Percentiles rank a stretch among this genome's conserved stretches.
Evolutionary conservation across 2,113 vertebrate species (phyloP).

Genomic region (Neodontobutis hainanensis): DNA sequence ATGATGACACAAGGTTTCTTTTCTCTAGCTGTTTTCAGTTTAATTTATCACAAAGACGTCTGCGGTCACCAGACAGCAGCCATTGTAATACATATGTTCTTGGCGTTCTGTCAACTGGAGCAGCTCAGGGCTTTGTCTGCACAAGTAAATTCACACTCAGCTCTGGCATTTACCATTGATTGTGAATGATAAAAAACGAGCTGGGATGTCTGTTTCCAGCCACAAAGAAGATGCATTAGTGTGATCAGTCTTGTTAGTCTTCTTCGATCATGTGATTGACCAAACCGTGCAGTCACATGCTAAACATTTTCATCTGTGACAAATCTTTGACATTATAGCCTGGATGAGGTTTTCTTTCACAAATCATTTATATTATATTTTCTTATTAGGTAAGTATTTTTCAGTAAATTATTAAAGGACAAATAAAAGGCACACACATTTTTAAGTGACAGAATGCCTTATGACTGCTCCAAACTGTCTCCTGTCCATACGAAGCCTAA

Average conservation of each 20-base stretch:
- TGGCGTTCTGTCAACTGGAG: constrained; percentile 7
- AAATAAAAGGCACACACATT: too few species aligned
- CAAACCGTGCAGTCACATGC: too few species aligned
- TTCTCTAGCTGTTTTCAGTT: constrained; percentile 26
- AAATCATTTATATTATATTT: too few species aligned
- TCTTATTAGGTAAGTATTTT: too few species aligned
- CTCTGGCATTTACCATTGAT: constrained; percentile 44
- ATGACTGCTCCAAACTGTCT: too few species aligned
- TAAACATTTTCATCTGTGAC: too few species aligned
- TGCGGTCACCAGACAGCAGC: constrained; percentile 19
- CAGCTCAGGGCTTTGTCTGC: background rate
- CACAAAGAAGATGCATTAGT: constrained; percentile 28
- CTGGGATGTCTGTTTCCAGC: constrained; percentile 19
- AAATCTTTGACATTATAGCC: too few species aligned
- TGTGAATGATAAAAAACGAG: constrained; percentile 35
- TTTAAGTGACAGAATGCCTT: too few species aligned
- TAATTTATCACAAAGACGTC: constrained; percentile 39
- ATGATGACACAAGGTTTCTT: constrained; percentile 49
- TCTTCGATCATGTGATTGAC: too few species aligned
- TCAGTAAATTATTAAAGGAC: too few species aligned
- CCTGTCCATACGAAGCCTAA: too few species aligned
- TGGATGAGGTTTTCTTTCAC: too few species aligned
- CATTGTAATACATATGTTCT: constrained; percentile 37
- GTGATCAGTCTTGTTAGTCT: constrained; percentile 47
- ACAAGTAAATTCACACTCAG: background rate